These are phyloP conservation scores for Euzophera pinguis DNA, from an alignment of 2,888 invertebrate species.

Conservation along the genomic window DNA sequence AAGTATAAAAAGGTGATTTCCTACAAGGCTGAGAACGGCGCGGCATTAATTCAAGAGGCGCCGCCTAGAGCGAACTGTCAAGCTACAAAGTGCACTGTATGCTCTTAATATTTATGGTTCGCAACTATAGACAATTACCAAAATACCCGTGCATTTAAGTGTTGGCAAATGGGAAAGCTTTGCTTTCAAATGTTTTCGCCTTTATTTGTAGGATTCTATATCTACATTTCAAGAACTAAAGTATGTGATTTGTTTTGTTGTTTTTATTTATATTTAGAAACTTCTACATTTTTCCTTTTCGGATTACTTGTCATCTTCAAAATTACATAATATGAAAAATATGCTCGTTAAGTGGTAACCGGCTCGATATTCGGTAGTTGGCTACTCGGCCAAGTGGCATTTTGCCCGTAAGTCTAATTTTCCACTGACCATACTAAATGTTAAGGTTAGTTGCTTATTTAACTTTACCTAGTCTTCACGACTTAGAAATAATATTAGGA, in stretches of 20 bases:
- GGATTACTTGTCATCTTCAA: background rate
- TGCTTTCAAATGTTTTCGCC: background rate
- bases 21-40: conserved; percentile 30
- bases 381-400: conserved; percentile 14
- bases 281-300: background rate
- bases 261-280: too few relatives aligned
- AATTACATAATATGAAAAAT: background rate
- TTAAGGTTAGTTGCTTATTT: background rate
- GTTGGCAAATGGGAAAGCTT: conserved; percentile 5
- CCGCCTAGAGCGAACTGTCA: conserved; percentile 35
- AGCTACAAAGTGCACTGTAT: conserved; percentile 20
- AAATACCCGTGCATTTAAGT: conserved; percentile 3
- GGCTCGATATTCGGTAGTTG: conserved; percentile 4
- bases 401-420: conserved; percentile 12
- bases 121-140: conserved; percentile 6
- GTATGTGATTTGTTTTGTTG: too few relatives aligned
- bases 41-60: conserved; percentile 44
- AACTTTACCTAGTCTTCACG: too few relatives aligned
- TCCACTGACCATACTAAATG: conserved; percentile 4
- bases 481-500: too few relatives aligned
- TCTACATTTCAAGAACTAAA: too few relatives aligned
- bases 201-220: background rate
- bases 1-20: conserved; percentile 36
- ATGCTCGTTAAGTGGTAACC: conserved; percentile 3
- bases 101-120: conserved; percentile 9